Base-by-base conservation (phyloP, 2,888 invertebrate genomes). In the Coenonympha glycerion region DNA sequence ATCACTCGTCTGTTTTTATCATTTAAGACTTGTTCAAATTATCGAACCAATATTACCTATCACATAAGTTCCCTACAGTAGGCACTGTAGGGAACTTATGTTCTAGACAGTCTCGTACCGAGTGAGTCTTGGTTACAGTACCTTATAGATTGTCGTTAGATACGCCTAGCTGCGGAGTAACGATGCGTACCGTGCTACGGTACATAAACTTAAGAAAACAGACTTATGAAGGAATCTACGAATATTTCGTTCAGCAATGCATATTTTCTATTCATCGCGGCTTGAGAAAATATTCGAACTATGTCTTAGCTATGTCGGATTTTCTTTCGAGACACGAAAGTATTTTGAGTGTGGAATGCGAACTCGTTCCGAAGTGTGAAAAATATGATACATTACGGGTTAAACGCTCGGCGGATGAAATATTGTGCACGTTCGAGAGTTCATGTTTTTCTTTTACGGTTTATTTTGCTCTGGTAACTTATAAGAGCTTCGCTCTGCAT, bases 101-200 rank as follows among this genome's bases (percentile, higher is more conserved):
- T n/a, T n/a, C n/a, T n/a, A n/a, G n/a, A n/a, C n/a, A n/a, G n/a
- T n/a, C n/a, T n/a, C n/a, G n/a, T n/a, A n/a, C n/a, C n/a, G n/a
- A n/a, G n/a, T n/a, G n/a, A n/a, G n/a, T n/a, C n/a, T n/a, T n/a
- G n/a, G n/a, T n/a, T n/a, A n/a, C n/a, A n/a, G n/a, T n/a, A n/a
- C n/a, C n/a, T n/a, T n/a, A n/a, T n/a, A n/a, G n/a, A n/a, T n/a
- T n/a, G n/a, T n/a, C n/a, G n/a, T n/a, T n/a, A n/a, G n/a, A n/a
- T n/a, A 37, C 11, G 8, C 34, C 18, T 34, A 33, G 26, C 3
- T 3, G 3, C 22, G 22, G 37, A 22, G 16, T 40, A 40, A 40
- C 26, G 40, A 40, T 28, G 40, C 40, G 40, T 40, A 18, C 6
- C n/a, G n/a, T 18, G 16, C 16, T 18, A 40, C 40, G 40, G 40